phyloP scores from a whole-genome alignment of 1,140 invertebrate genomes.

The Capitella teleta region DNA sequence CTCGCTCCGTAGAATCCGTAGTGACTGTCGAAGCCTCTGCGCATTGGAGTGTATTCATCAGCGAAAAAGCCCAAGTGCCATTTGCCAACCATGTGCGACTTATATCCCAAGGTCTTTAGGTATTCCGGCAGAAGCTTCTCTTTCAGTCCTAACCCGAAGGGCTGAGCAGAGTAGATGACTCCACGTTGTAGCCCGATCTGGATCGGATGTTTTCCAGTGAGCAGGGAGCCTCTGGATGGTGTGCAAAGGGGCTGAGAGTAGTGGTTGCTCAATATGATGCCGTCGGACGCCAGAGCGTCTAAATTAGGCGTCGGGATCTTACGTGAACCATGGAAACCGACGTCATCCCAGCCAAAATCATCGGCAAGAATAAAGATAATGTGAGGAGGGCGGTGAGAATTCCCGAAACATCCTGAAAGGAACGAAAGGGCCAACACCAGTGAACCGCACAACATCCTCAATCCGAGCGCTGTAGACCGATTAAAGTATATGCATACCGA shows the following conservation, averaged over 20 bases:
- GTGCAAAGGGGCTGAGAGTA: constrained; percentile 38
- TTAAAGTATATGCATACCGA: no score
- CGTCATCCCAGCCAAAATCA: constrained; percentile 74
- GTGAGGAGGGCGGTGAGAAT: no score
- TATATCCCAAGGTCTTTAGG: constrained; percentile 41
- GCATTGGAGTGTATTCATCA: constrained; percentile 41
- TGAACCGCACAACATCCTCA: no score
- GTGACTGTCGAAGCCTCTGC: constrained; percentile 46
- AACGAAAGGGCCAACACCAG: no score
- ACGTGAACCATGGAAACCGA: constrained; percentile 74
- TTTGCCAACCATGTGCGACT: constrained; percentile 46
- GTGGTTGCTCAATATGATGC: constrained; percentile 35
- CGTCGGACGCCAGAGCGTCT: constrained; percentile 27
- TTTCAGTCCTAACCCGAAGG: constrained; percentile 31
- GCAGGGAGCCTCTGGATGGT: constrained; percentile 28
- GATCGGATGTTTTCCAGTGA: constrained; percentile 31
- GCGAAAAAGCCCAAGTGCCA: constrained; percentile 48
- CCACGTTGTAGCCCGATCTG: constrained; percentile 17
- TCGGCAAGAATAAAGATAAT: constrained; percentile 32
- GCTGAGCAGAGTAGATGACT: constrained; percentile 4
- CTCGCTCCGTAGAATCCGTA: constrained; percentile 44
- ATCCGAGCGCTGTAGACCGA: no score
- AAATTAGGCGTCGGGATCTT: constrained; percentile 46
- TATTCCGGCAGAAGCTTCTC: constrained; percentile 43
- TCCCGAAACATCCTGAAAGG: no score